Evolutionary conservation across 2,113 vertebrate species (phyloP), one percentile per base, ranked within the genome.

Genomic region (Megaceryle torquata): DNA sequence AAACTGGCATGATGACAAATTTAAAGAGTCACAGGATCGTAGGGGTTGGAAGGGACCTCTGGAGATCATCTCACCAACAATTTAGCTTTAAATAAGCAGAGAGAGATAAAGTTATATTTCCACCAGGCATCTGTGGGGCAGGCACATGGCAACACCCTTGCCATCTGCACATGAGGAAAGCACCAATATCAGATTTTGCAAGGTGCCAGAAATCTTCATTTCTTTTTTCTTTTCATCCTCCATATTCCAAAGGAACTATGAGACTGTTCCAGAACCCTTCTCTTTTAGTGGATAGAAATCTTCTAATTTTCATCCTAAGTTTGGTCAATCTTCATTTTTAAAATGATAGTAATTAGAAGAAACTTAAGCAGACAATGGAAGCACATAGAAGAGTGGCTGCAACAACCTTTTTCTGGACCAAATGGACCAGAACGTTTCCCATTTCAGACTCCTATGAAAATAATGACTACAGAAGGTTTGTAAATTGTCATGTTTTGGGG

Each of bases 111-210:
- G 50, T 25, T 51, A 7, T 51, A 14, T 51, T 51, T 7, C 50
- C 24, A 51, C 50, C 50, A 51, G 25, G 24, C 12, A 51, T 26
- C 50, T 25, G 28, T 24, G 11, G 50, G 44, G 67, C 10, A 76
- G 31, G n/a, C 8, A 24, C 11, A 6, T 0, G 3, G n/a, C 18
- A 53, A 11, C 18, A 28, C 19, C 41, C 24, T 51, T 35, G 59
- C 26, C 2, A 6, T 19, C 13, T 1, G 26, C 28, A 70, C 70
- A 81, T 4, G 33, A 76, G 28, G 24, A 71, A 56, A 37, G 4
- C 37, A 21, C 17, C 1, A 1, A 60, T 5, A 43, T 0, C 3
- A 15, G 31, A 25, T 54, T 74, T 81, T 46, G 22, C 24, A 74
- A 77, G 22, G 15, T 59, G 56, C 3, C 37, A 50, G 8, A 56